These are phyloP conservation scores for Drosophila grimshawi DNA, from an alignment of 1,140 invertebrate genomes.

Conservation along the genomic window DNA sequence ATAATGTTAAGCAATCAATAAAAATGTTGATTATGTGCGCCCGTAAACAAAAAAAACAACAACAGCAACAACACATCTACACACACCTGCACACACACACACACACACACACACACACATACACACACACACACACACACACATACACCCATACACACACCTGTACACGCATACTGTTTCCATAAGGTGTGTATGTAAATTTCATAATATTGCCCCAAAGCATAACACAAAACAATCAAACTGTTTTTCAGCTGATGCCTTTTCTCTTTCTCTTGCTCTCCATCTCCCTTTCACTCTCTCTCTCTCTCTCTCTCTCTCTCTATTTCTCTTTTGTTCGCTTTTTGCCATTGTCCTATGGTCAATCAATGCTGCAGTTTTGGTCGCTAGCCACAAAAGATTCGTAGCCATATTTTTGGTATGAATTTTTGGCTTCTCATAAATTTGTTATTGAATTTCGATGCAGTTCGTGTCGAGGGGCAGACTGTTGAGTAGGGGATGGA, in stretches of 20 bases:
- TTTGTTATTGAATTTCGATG: constrained; percentile 31
- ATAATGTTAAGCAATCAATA: constrained; percentile 56
- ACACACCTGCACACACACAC: neutral
- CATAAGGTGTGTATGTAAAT: constrained; percentile 30
- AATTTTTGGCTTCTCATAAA: constrained; percentile 15
- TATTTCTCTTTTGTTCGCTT: neutral
- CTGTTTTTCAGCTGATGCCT: constrained; percentile 37
- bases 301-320: neutral
- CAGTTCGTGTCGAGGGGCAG: neutral
- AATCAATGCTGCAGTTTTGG: constrained; percentile 16
- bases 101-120: neutral
- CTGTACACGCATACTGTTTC: neutral
- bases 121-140: too few relatives aligned
- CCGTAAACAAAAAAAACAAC: constrained; percentile 25
- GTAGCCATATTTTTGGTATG: neutral
- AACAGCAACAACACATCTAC: constrained; percentile 24
- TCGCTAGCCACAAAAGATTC: constrained; percentile 3
- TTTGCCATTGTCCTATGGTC: neutral
- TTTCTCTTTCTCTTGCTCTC: neutral
- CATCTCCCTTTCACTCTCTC: neutral
- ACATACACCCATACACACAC: neutral
- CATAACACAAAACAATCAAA: constrained; percentile 45
- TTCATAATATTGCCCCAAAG: constrained; percentile 25
- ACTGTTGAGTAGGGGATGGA: too few relatives aligned
- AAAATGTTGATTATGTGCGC: constrained; percentile 48